These are phyloP conservation scores for Meloe dianella DNA, from an alignment of 2,888 invertebrate genomes.

Conservation along the genomic window DNA sequence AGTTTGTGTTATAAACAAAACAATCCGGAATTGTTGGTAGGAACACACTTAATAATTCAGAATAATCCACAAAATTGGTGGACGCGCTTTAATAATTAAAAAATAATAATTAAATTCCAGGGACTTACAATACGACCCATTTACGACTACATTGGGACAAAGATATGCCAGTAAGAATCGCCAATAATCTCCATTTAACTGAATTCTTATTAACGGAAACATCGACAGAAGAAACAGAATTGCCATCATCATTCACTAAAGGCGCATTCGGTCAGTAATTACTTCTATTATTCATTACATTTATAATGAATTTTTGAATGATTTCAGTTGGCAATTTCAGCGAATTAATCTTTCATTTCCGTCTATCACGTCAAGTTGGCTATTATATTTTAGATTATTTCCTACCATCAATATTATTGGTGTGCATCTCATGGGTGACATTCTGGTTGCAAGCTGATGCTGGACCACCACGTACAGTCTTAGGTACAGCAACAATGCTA, in stretches of 20 bases:
- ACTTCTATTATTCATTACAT: background rate
- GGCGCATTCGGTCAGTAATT: conserved; percentile 73
- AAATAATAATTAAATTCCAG: conserved; percentile 59
- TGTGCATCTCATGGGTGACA: conserved; percentile 87
- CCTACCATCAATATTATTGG: conserved; percentile 84
- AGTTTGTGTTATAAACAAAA: too few species aligned
- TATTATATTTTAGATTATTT: conserved; percentile 90
- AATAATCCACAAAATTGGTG: too few species aligned
- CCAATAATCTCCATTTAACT: conserved; percentile 78
- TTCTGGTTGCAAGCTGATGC: conserved; percentile 90
- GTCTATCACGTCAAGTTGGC: conserved; percentile 80
- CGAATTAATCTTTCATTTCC: conserved; percentile 78
- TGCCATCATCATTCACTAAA: conserved; percentile 68
- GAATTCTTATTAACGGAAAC: conserved; percentile 76
- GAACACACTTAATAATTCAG: too few species aligned
- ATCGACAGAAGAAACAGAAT: conserved; percentile 74
- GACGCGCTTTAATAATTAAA: too few species aligned
- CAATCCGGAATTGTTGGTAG: too few species aligned
- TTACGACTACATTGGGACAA: conserved; percentile 79
- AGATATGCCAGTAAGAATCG: conserved; percentile 75
- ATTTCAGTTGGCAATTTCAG: conserved; percentile 80
- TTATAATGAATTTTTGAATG: conserved; percentile 36
- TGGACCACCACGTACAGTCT: conserved; percentile 79
- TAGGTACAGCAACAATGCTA: conserved; percentile 84
- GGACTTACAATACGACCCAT: conserved; percentile 84